phyloP scores from a whole-genome alignment of 2,797 vertebrate genomes.

The Merluccius polli region DNA sequence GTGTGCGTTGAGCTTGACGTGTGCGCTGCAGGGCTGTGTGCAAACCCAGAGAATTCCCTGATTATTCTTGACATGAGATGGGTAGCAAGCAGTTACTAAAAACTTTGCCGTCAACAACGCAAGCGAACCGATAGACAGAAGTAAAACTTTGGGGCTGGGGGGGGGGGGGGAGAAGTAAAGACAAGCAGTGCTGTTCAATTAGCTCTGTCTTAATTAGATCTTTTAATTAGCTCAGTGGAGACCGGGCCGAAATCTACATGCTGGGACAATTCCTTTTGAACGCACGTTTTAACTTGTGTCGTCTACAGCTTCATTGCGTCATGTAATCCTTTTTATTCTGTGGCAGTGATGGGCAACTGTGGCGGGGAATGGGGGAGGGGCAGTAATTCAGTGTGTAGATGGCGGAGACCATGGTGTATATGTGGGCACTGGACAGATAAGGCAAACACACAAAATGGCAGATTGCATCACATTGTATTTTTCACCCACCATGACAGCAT shows the following conservation, averaged over 20 bases:
- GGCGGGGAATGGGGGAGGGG: neutral
- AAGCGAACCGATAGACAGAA: conserved; percentile 7
- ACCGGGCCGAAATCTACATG: conserved; percentile 27
- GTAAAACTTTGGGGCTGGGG: neutral
- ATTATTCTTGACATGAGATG: neutral
- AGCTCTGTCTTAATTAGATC: conserved; percentile 55
- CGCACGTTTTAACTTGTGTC: neutral
- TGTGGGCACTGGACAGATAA: neutral
- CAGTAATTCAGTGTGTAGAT: neutral
- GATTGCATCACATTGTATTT: conserved; percentile 1
- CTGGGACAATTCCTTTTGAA: conserved; percentile 5
- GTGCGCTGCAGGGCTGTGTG: neutral
- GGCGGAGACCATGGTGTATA: neutral
- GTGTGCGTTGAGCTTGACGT: neutral
- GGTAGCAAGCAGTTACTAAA: neutral
- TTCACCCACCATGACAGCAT: neutral
- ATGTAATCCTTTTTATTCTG: neutral
- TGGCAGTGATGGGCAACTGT: neutral
- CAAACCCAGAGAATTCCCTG: neutral
- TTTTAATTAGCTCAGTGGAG: conserved; percentile 54
- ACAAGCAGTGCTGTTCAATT: conserved; percentile 36
- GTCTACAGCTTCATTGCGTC: neutral
- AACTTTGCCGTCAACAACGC: neutral
- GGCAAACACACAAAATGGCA: conserved; percentile 7
- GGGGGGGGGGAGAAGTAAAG: conserved; percentile 11